These are phyloP conservation scores for Aldrovandia affinis DNA, from an alignment of 2,797 vertebrate species.

Conservation along the genomic window DNA sequence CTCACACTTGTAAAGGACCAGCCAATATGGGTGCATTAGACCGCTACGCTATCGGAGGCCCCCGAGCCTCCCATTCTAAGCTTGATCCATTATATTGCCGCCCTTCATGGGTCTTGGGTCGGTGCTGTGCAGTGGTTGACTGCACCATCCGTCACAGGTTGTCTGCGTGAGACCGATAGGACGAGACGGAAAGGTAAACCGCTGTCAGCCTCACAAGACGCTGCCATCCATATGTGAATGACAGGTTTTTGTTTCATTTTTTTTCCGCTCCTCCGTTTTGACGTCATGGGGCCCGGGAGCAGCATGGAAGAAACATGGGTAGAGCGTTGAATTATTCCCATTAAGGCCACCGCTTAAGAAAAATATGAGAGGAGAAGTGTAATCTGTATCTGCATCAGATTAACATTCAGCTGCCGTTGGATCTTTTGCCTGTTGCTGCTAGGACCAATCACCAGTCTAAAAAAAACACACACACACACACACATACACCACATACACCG, in stretches of 20 bases:
- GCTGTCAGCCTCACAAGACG: conserved; percentile 32
- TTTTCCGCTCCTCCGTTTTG: neutral
- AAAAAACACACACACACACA: neutral
- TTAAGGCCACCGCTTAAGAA: neutral
- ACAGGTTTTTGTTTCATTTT: conserved; percentile 20
- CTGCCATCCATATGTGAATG: conserved; percentile 32
- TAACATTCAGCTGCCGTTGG: conserved; percentile 13
- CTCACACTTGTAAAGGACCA: no score
- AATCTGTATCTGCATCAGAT: neutral
- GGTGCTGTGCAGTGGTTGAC: conserved; percentile 7
- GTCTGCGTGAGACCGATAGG: conserved; percentile 19
- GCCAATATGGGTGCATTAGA: no score
- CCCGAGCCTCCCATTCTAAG: no score
- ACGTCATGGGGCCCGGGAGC: neutral
- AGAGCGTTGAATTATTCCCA: neutral
- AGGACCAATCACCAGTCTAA: neutral
- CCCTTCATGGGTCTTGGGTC: conserved; percentile 24
- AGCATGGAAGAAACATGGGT: neutral
- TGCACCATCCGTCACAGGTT: conserved; percentile 33
- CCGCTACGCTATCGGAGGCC: no score
- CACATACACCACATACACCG: neutral
- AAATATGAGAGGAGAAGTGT: no score
- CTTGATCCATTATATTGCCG: conserved; percentile 21
- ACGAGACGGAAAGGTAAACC: conserved; percentile 34
- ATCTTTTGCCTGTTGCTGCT: conserved; percentile 8